Percentiles rank a stretch among this genome's conserved stretches.
phyloP scores from a whole-genome alignment of 37 sponge, comb jelly and placozoan species.

The Theonella swinhoei region DNA sequence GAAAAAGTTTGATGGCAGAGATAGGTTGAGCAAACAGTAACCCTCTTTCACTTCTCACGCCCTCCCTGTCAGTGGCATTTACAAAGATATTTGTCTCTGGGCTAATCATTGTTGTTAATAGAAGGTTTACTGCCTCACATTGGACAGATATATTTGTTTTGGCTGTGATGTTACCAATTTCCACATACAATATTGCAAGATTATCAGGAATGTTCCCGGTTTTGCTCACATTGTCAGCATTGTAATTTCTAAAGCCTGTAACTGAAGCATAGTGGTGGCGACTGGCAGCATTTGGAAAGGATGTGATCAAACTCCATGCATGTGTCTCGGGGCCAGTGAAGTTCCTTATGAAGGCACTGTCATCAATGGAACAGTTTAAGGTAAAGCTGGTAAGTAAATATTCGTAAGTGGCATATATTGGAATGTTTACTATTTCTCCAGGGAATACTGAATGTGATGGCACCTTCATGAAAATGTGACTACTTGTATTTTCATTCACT shows the following conservation, averaged over 20 bases:
- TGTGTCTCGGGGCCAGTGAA: background rate
- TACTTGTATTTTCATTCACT: background rate
- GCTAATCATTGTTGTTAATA: conserved; percentile 3
- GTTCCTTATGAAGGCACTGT: background rate
- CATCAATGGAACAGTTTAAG: conserved; percentile 12
- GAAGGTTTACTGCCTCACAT: conserved; percentile 12
- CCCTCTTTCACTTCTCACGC: background rate
- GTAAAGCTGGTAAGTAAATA: conserved; percentile 8
- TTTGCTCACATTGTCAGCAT: background rate
- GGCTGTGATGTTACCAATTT: background rate
- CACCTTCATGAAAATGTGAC: background rate
- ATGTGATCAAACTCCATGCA: conserved; percentile 22
- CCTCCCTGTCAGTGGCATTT: background rate
- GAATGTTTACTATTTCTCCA: conserved; percentile 10
- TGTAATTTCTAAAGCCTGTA: conserved; percentile 46
- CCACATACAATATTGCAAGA: conserved; percentile 1
- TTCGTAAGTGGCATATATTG: conserved; percentile 20
- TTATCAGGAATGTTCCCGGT: conserved; percentile 7
- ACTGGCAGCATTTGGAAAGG: background rate
- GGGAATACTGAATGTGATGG: conserved; percentile 16
- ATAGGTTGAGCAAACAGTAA: background rate
- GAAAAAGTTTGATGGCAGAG: background rate
- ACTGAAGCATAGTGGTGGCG: background rate
- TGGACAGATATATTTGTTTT: background rate
- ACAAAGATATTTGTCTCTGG: background rate